Conservation (phyloP, 2,797 vertebrate species). For the Syngnathus acus region DNA sequence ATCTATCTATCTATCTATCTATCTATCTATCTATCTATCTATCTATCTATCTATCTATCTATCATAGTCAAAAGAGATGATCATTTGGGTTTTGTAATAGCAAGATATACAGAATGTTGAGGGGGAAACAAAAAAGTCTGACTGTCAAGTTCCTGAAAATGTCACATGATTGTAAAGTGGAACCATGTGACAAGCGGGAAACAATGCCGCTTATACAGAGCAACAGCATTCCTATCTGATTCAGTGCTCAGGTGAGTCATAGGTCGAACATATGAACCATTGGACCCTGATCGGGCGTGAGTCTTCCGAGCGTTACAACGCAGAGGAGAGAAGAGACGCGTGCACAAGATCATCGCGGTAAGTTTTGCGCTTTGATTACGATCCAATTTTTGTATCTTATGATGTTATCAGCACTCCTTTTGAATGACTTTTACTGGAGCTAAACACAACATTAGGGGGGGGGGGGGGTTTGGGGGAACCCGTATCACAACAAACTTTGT, state of each 20-base stretch:
- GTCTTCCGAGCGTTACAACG: neutral
- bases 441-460: neutral
- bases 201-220: neutral
- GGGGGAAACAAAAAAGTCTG: neutral
- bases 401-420: neutral
- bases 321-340: neutral
- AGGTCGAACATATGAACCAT: neutral
- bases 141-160: neutral
- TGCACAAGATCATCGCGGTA: neutral
- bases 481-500: too few species aligned
- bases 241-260: neutral
- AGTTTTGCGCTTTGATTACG: neutral
- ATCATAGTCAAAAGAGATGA: neutral
- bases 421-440: neutral
- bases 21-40: conserved; percentile 1
- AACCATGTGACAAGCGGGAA: neutral
- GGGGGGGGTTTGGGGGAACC: too few species aligned
- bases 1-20: conserved; percentile 5
- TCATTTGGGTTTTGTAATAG: neutral
- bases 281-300: neutral
- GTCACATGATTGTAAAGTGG: neutral
- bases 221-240: neutral
- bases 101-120: neutral
- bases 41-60: neutral
- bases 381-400: neutral